Conservation (phyloP, 2,113 vertebrate genomes). For the Channa argus region DNA sequence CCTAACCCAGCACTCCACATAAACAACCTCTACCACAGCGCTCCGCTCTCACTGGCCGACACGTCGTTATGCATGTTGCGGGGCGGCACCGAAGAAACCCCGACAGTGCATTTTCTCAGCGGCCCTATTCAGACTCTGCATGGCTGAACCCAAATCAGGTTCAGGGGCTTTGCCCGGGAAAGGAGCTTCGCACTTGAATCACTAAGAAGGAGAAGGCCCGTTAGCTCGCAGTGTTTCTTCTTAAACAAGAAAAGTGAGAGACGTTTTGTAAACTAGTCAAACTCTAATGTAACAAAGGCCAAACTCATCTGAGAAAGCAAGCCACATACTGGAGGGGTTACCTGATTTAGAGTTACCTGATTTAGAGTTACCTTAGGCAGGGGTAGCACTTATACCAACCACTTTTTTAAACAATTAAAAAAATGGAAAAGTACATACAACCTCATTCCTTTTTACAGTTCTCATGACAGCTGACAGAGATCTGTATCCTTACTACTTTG, state of each 20-base stretch:
- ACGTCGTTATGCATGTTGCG: slow-evolving; percentile 82
- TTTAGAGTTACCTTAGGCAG: not conserved
- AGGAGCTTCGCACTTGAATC: slow-evolving; percentile 62
- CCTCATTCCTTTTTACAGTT: too few species aligned
- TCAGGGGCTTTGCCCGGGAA: slow-evolving; percentile 82
- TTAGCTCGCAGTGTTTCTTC: not conserved
- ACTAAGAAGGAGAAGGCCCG: slow-evolving; percentile 25
- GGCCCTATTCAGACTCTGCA: slow-evolving; percentile 63
- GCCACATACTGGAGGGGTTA: too few species aligned
- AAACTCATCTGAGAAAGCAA: not conserved
- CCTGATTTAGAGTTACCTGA: too few species aligned
- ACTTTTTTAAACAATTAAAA: not conserved
- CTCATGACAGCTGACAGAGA: not conserved
- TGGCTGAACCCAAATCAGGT: slow-evolving; percentile 74
- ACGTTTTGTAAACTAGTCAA: not conserved
- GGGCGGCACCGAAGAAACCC: slow-evolving; percentile 79
- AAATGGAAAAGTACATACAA: too few species aligned
- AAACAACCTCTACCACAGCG: slow-evolving; percentile 59
- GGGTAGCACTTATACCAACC: not conserved
- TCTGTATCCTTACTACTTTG: too few species aligned
- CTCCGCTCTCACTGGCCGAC: slow-evolving; percentile 72
- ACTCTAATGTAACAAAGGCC: not conserved
- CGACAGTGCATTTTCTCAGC: slow-evolving; percentile 80
- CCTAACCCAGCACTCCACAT: slow-evolving; percentile 88
- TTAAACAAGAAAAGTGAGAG: not conserved